These are phyloP conservation scores for Bradysia coprophila DNA, from an alignment of 1,140 invertebrate species.

Conservation along the genomic window DNA sequence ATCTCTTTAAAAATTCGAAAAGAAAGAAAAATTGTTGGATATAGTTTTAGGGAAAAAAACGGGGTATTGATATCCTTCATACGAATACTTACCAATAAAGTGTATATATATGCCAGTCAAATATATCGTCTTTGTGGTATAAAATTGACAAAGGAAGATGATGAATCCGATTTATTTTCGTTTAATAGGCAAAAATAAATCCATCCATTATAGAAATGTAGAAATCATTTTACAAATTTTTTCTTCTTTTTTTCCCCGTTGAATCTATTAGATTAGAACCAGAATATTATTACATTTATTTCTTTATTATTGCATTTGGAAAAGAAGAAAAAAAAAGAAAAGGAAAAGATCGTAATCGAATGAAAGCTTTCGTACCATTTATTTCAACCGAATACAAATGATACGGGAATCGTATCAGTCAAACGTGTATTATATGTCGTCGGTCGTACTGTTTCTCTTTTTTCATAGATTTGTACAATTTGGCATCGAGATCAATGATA, in stretches of 20 bases:
- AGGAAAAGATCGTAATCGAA: too few species aligned
- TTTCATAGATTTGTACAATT: too few species aligned
- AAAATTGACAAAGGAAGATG: background rate
- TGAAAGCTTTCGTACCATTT: too few species aligned
- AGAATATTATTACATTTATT: background rate
- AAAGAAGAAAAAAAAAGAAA: too few species aligned
- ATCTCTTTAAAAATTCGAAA: background rate
- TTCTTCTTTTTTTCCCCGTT: too few species aligned
- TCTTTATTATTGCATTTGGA: background rate
- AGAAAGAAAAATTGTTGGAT: background rate
- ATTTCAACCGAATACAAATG: too few species aligned
- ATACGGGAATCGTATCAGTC: too few species aligned
- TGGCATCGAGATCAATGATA: too few species aligned
- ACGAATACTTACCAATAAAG: background rate
- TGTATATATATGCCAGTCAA: too few species aligned
- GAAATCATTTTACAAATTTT: background rate
- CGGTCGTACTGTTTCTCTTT: too few species aligned
- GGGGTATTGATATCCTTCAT: background rate
- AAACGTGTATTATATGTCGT: too few species aligned
- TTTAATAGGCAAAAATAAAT: background rate
- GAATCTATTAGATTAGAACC: background rate
- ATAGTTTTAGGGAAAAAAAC: background rate
- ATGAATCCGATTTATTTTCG: background rate
- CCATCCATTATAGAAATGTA: background rate
- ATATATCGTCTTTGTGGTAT: background rate